Base-by-base conservation (phyloP, 1,140 invertebrate genomes). In the Nixonia krombeini region DNA sequence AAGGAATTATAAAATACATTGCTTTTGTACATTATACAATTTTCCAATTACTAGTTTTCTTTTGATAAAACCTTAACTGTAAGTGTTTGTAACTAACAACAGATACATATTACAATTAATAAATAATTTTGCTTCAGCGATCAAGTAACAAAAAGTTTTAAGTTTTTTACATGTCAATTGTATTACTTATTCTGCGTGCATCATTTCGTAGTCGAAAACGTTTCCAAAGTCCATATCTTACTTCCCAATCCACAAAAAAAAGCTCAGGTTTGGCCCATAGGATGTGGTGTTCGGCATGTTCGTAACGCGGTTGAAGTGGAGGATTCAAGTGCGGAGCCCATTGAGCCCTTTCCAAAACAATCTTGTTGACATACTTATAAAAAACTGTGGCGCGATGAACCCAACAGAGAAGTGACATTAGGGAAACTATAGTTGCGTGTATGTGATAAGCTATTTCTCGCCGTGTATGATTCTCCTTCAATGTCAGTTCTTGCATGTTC, bases 241-340 rank as follows among this genome's bases (percentile, higher is more conserved):
- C 80, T 61, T 89, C 87, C 88, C 88, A 89, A 63, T 90, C 88
- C 16, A 88, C 83, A 18, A 89, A 88, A 69, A 89, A 89, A 0
- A 90, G 59, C 4, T 88, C 87, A 0, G 87, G 83, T 31, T 90
- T 89, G 62, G 88, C 85, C 87, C 87, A 89, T 0, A 86, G 77
- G 6, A 88, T 79, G 42, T 89, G 86, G 66, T 89, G 85, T 4
- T 83, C 73, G 0, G 86, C 85, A 26, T 87, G 86, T 16, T 83
- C 81, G 56, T 90, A 90, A 16, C 68, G 67, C 0, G 78, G 70
- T 57, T 85, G 79, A 8, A 90, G 51, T 0, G 88, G 88, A 0
- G 88, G 88, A 78, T 89, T 90, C 6, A 89, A 70, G 68, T 89
- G 88, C 0, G 89, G 89, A 0, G 88, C 87, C 70, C 86, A 87